phyloP scores from a whole-genome alignment of 1,140 invertebrate genomes.

The Dicyema japonicum region DNA sequence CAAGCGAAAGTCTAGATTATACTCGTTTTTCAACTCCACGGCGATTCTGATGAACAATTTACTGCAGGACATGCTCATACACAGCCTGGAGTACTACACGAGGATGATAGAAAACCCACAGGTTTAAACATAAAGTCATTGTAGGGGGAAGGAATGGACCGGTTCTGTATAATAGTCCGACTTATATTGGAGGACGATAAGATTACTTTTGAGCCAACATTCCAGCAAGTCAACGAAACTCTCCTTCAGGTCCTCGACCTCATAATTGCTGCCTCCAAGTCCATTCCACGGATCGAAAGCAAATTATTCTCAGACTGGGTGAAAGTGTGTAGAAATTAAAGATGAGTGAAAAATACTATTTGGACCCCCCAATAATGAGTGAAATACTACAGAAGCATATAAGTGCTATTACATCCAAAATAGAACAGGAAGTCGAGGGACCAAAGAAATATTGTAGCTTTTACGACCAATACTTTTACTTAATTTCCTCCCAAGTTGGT shows the following conservation, averaged over 20 bases:
- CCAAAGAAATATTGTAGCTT: slow-evolving; percentile 13
- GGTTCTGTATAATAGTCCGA: slow-evolving; percentile 39
- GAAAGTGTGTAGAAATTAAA: slow-evolving; percentile 11
- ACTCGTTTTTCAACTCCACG: slow-evolving; percentile 45
- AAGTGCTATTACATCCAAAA: slow-evolving; percentile 9
- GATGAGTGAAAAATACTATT: slow-evolving; percentile 7
- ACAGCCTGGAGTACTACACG: slow-evolving; percentile 40
- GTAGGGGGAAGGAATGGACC: slow-evolving; percentile 13
- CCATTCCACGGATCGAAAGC: slow-evolving; percentile 37
- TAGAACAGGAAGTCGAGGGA: slow-evolving; percentile 11
- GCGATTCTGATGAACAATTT: slow-evolving; percentile 50
- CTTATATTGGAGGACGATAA: slow-evolving; percentile 30
- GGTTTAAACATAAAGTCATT: slow-evolving; percentile 23
- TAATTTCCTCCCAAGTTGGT: slow-evolving; percentile 36
- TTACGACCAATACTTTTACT: slow-evolving; percentile 36
- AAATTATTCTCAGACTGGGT: slow-evolving; percentile 23
- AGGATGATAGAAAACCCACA: slow-evolving; percentile 36
- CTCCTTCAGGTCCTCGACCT: slow-evolving; percentile 35
- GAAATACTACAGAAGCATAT: slow-evolving; percentile 14
- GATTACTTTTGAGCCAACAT: slow-evolving; percentile 42
- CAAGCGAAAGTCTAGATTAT: slow-evolving; percentile 29
- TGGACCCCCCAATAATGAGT: slow-evolving; percentile 14
- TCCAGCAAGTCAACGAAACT: slow-evolving; percentile 33
- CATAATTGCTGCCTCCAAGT: slow-evolving; percentile 32
- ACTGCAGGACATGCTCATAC: slow-evolving; percentile 38